Conservation (phyloP, 2,888 invertebrate species). For the Zygothrica quintamaculata region DNA sequence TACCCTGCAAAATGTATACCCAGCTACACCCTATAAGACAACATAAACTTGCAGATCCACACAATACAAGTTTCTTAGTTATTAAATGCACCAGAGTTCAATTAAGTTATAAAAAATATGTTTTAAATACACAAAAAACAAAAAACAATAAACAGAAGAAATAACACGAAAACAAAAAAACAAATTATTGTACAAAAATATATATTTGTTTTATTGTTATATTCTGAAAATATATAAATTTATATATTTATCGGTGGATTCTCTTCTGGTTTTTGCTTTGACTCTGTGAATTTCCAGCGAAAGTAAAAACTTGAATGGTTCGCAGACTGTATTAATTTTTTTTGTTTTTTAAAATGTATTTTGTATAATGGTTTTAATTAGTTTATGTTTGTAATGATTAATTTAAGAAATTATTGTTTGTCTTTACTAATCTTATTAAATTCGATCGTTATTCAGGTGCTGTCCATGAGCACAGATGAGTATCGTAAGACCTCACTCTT, state of each 20-base stretch:
- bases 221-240: too few species aligned
- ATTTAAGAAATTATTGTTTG: background rate
- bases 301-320: constrained; percentile 14
- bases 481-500: constrained; percentile 90
- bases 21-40: constrained; percentile 10
- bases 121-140: constrained; percentile 50
- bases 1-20: constrained; percentile 3
- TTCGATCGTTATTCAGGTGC: constrained; percentile 86
- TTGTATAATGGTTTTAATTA: constrained; percentile 34
- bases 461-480: constrained; percentile 96
- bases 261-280: constrained; percentile 12
- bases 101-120: too few species aligned
- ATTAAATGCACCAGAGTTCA: constrained; percentile 49
- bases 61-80: constrained; percentile 34
- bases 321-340: constrained; percentile 24
- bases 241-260: background rate
- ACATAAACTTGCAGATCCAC: too few species aligned
- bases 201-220: constrained; percentile 46
- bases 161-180: constrained; percentile 29
- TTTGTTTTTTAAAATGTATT: constrained; percentile 21
- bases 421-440: constrained; percentile 18
- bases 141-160: constrained; percentile 7
- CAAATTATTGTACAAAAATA: constrained; percentile 20
- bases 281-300: background rate
- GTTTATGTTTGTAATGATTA: constrained; percentile 35